Conservation (phyloP, 2,888 invertebrate species). For the Tipula unca region DNA sequence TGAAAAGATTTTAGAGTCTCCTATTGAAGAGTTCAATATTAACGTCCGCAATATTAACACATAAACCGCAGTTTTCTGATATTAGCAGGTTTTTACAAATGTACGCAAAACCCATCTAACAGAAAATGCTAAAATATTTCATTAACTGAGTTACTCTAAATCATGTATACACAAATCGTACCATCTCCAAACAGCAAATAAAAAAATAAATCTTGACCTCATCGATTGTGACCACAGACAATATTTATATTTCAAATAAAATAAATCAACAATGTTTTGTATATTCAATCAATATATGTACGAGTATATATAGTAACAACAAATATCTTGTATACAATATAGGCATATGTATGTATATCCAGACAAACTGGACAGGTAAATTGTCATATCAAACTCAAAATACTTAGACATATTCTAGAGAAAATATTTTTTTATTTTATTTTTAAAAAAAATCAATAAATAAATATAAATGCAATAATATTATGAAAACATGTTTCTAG, state of each 20-base stretch:
- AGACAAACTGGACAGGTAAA: slow-evolving; percentile 14
- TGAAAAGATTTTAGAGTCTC: too few species aligned
- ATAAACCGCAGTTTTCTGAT: too few species aligned
- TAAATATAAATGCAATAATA: neutral
- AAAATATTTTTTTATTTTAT: neutral
- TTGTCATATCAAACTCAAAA: slow-evolving; percentile 8
- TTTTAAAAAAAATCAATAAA: too few species aligned
- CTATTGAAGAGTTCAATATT: too few species aligned
- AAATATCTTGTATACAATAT: neutral
- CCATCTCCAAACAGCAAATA: neutral
- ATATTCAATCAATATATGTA: neutral
- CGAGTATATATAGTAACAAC: too few species aligned
- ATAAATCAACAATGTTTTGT: neutral
- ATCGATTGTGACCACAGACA: neutral
- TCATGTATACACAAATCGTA: neutral
- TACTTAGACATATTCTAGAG: slow-evolving; percentile 8
- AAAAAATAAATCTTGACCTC: neutral
- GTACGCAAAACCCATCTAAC: too few species aligned
- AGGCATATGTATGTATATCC: neutral
- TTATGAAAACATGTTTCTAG: neutral
- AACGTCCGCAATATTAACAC: too few species aligned
- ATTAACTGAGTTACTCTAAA: too few species aligned
- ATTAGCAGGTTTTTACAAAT: too few species aligned
- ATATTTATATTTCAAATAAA: neutral
- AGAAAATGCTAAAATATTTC: too few species aligned